Base-by-base conservation (phyloP, 2,113 vertebrate species). In the Pygathrix nemaeus region DNA sequence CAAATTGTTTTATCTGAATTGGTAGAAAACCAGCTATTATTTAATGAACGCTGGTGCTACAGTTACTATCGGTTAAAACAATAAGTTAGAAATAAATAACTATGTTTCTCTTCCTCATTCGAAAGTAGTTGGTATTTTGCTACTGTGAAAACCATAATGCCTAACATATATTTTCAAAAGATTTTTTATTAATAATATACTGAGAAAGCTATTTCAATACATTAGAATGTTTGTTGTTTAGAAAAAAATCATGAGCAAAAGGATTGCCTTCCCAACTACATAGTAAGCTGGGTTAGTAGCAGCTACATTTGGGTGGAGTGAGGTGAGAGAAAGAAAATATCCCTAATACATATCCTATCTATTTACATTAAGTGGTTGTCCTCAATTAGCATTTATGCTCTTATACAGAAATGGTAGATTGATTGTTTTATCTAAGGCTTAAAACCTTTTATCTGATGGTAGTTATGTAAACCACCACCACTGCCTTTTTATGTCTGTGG, bases 41-140 rank as follows among this genome's bases (percentile, higher is more conserved):
- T 98, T 98, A 98, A 97, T 95, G 97, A 97, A 94, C 88, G 81
- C 64, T 93, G 83, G 93, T 96, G 68, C 43, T 95, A 52, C 73
- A 80, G 81, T 97, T 97, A 94, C 90, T 87, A 61, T 75, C 25
- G n/a, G 94, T 96, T 97, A 93, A 87, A 89, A 95, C 61, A 96
- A 59, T 96, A 95, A 86, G 35, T 88, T 93, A 78, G 43, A 97
- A 96, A 92, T 96, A 97, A 97, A 90, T 93, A 97, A 91, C 76
- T 78, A 52, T 96, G n/a, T 95, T 96, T 97, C 70, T 91, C 78
- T 94, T 95, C 27, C 43, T 95, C 14, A 6, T 97, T 96, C 93
- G 30, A 97, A 96, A 97, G n/a, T 80, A 80, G 40, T 61, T 88
- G 68, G 32, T 12, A 80, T 96, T 94, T 94, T 96, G 52, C 40